Evolutionary conservation across 2,797 vertebrate species (phyloP), one percentile per base, ranked within the genome.

Genomic region (Phrynocephalus forsythii): DNA sequence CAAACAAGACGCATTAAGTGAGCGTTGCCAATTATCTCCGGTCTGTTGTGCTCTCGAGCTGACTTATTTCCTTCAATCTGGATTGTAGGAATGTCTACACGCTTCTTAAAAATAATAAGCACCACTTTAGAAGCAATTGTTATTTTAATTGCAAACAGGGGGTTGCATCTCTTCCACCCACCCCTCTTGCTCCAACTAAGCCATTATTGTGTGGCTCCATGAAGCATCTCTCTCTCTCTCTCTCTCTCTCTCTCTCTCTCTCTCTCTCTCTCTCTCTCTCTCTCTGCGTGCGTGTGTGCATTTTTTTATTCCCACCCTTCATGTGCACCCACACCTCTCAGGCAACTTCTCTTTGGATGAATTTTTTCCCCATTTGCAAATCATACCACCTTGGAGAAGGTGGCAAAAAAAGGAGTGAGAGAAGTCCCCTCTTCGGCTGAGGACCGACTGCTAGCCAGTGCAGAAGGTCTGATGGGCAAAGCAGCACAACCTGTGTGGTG

Each of bases 341-440:
- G 95, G 94, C 95, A 95, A 92, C 71, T 85, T 88, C 86, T 68
- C 86, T 91, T 91, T 95, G 90, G 91, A 94, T 95, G 93, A 95
- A 92, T 93, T 93, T 94, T 95, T 96, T 96, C 38, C 38, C 95
- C 52, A 95, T 96, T 93, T 95, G 95, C 94, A 96, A 95, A 97
- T 96, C 95, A 95, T 94, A 93, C 95, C 95, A 89, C 88, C 95
- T 96, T 88, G 91, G 85, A 94, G 94, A 93, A 90, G 93, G 94
- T 95, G 95, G 95, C 93, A 95, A 95, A 95, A 93, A 91, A 85
- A 85, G 93, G 94, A 95, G 95, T 44, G 82, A 90, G 90, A 66
- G 48, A 28, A 56, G 91, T 86, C 90, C 92, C 93, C 93, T 92
- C 94, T 93, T 56, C 8, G 28, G 60, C n/a, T 82, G n/a, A 3